Percentiles rank a stretch among this genome's conserved stretches.
Evolutionary conservation across 2,888 invertebrate genomes (phyloP).

Genomic region (Elysia crispata): DNA sequence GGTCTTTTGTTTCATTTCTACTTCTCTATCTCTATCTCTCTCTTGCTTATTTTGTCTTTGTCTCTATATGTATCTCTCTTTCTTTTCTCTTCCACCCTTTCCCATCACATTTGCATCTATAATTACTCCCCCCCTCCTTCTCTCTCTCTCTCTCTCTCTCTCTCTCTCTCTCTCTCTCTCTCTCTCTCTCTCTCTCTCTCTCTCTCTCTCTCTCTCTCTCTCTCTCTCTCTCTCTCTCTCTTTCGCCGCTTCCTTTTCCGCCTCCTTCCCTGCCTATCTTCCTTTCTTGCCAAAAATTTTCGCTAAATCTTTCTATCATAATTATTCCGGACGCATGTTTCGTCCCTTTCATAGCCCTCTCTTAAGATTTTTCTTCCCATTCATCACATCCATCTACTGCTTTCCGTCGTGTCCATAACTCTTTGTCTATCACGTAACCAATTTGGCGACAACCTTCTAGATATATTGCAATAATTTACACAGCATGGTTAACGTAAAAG

Average conservation of each 20-base stretch:
- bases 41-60: conserved; percentile 31
- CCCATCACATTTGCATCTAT: neutral
- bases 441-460: too few relatives aligned
- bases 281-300: neutral
- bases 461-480: too few relatives aligned
- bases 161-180: conserved; percentile 1
- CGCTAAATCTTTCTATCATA: neutral
- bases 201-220: neutral
- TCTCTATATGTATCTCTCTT: conserved; percentile 22
- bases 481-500: too few relatives aligned
- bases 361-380: conserved; percentile 28
- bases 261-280: neutral
- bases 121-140: neutral
- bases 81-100: neutral
- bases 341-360: conserved; percentile 45
- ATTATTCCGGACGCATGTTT: conserved; percentile 36
- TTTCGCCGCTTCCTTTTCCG: neutral
- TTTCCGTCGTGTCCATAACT: too few relatives aligned
- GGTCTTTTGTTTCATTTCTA: too few relatives aligned
- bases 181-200: neutral
- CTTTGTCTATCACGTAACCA: too few relatives aligned
- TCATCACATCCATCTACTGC: too few relatives aligned
- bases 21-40: conserved; percentile 17
- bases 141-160: conserved; percentile 23
- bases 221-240: too few relatives aligned